Evolutionary conservation across 1,140 invertebrate genomes (phyloP).

Genomic region (Portunus trituberculatus): DNA sequence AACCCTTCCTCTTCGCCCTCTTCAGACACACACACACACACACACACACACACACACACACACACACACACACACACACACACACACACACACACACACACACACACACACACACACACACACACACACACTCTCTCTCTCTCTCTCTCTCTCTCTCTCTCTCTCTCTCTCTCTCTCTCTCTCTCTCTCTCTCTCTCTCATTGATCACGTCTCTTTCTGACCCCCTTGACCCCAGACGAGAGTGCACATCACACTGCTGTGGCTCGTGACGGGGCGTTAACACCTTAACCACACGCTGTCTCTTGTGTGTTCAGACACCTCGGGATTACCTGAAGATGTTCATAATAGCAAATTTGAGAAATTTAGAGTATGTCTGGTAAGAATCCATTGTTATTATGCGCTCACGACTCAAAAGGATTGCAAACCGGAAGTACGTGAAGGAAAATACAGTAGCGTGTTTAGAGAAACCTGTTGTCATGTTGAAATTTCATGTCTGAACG

Average conservation of each 20-base stretch:
- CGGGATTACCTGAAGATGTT: no score
- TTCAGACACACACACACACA: background rate
- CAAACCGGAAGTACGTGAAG: no score
- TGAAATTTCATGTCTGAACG: no score
- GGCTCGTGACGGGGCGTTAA: background rate
- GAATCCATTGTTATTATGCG: no score
- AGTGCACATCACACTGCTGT: background rate
- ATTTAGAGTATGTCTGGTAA: no score
- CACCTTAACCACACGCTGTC: background rate
- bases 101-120: background rate
- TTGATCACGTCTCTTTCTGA: background rate
- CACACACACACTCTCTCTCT: background rate
- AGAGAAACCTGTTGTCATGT: no score
- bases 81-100: background rate
- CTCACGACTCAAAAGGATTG: no score
- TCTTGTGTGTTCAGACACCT: no score
- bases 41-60: background rate
- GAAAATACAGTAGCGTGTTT: no score
- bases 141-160: slow-evolving; percentile 29
- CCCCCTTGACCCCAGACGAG: no score
- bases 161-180: slow-evolving; percentile 29
- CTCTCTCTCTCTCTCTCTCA: slow-evolving; percentile 38
- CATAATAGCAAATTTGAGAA: no score
- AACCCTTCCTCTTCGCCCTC: no score
- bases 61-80: background rate